Base-by-base conservation (phyloP, 92 coral and sea anemone genomes). In the Bergia sp. region DNA sequence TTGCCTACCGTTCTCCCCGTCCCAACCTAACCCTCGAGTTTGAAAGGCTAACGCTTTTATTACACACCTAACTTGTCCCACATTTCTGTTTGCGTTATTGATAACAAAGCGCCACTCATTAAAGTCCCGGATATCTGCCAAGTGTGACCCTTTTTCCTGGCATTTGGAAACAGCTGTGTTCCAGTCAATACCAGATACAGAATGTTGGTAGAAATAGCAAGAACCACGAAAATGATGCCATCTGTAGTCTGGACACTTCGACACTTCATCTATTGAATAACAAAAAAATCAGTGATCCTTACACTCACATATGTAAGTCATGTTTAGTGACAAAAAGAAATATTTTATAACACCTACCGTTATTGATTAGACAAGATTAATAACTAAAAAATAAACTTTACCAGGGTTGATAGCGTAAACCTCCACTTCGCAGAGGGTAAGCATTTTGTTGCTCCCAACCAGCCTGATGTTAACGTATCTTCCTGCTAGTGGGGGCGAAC, bases 141-240 rank as follows among this genome's bases (percentile, higher is more conserved):
- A 39, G 64, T 80, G 84, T 0, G 84, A 53, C 66, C 36, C 67
- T 12, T 15, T 36, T n/a, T 80, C 84, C 21, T 36, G 43, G 66
- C 84, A 80, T 37, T 80, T 80, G 71, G 69, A 38, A 1, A 80
- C 47, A 11, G 84, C 84, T 58, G 44, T 37, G 44, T 55, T 36
- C 84, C 84, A 80, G 45, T 53, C 42, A 45, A 80, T 80, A 13
- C 84, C 82, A 10, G 65, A 50, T 42, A 9, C 44, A 6, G 84
- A 80, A 29, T 80, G 84, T 7, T 58, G 43, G 44, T 80, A 58
- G n/a, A 80, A 80, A 58, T 80, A 80, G 71, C 84, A 80, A 3
- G 84, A 80, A 5, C 84, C 84, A 80, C 84, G 84, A 29, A 37
- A 80, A 55, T 80, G 84, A 80, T 50, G 84, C 84, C 84, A 80